Percentiles rank a stretch among this genome's conserved stretches.
phyloP scores from a whole-genome alignment of 2,113 vertebrate species.

The Hyperopisus bebe region DNA sequence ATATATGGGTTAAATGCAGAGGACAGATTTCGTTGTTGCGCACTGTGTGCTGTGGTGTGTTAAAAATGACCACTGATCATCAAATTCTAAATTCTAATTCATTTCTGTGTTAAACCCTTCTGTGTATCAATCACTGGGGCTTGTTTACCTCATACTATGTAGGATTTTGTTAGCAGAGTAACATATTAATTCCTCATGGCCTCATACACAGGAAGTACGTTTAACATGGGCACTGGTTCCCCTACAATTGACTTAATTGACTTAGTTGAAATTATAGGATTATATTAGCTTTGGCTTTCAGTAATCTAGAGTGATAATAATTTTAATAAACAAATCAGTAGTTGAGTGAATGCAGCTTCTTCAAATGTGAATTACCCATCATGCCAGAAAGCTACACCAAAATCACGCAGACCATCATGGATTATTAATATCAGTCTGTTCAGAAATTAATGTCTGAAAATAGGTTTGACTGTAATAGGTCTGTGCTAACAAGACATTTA shows the following conservation, averaged over 20 bases:
- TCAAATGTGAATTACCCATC: not conserved
- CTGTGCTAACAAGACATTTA: not conserved
- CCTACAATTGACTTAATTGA: not conserved
- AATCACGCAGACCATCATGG: not conserved
- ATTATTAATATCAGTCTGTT: not conserved
- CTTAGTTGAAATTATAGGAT: not conserved
- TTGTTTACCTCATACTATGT: not conserved
- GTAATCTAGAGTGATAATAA: not conserved
- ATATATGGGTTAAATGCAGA: too few species aligned
- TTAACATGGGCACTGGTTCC: not conserved
- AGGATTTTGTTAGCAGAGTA: not conserved
- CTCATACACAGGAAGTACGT: not conserved
- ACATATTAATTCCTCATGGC: not conserved
- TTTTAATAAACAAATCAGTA: not conserved
- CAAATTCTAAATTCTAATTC: too few species aligned
- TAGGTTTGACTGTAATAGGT: not conserved
- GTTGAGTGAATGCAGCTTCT: not conserved
- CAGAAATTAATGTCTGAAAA: not conserved
- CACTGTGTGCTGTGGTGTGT: too few species aligned
- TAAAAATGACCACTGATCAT: too few species aligned
- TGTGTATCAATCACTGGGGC: not conserved
- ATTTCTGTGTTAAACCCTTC: not conserved
- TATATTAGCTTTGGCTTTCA: not conserved
- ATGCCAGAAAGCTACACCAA: not conserved
- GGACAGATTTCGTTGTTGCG: too few species aligned